Evolutionary conservation across 2,113 vertebrate genomes (phyloP), one percentile per base, ranked within the genome.

Genomic region (Heloderma charlesbogerti): DNA sequence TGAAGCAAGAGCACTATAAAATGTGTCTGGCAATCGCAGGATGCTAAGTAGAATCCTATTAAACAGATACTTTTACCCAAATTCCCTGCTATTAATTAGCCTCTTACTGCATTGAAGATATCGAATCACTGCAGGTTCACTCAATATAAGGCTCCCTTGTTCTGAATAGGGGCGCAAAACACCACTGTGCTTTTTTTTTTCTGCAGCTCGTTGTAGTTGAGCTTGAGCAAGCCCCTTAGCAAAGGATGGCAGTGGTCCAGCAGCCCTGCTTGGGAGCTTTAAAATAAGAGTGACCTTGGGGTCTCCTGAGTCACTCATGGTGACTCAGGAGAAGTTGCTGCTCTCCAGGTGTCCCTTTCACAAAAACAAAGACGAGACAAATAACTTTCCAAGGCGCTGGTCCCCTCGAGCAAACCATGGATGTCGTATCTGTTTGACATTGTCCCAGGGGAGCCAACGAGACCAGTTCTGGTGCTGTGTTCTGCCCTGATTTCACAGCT

Each of bases 101-200:
- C 0, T 16, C 12, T 0, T 0, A 4, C 0, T 48, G 45, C 89
- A 3, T 37, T 13, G 45, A 57, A 67, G 7, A 18, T 45, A 22
- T 27, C 20, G 54, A n/a, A n/a, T 34, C 75, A 12, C 25, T 40
- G 0, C 0, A 0, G 6, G 43, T n/a, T 71, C 18, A 7, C 37
- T 81, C 37, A 2, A 0, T 9, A 43, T 3, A 1, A 0, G 0
- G 0, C 1, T 4, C 16, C 20, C 20, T 51, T 25, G 18, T 54
- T 37, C 48, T 6, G 3, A 34, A 51, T 1, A 51, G 29, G 66
- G 37, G 66, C 31, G 34, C 31, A 6, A 69, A 31, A 63, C 40
- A 20, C 27, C 10, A 13, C 10, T 45, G 63, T 40, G 20, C 40
- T 69, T 69, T 27, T 4, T 2, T 27, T 4, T n/a, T 18, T 3